Conservation (phyloP, 1,140 invertebrate species). For the Sinonovacula constricta region DNA sequence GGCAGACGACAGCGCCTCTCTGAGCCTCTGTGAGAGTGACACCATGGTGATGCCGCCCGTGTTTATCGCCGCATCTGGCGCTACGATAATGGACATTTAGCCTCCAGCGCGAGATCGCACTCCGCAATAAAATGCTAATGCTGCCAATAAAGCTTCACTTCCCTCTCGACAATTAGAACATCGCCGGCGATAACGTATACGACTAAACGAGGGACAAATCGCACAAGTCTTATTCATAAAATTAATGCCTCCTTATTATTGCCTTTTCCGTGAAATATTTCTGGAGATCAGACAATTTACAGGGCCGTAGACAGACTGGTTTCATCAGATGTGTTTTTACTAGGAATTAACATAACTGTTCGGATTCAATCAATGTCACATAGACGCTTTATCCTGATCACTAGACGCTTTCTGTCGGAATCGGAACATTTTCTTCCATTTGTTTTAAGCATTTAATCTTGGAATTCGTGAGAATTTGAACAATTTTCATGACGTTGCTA, state of each 20-base stretch:
- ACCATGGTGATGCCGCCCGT: not conserved
- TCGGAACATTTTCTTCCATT: too few relatives aligned
- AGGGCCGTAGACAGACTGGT: conserved; percentile 25
- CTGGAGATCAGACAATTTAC: conserved; percentile 27
- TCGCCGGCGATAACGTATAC: conserved; percentile 36
- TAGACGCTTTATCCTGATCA: too few relatives aligned
- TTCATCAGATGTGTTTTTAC: conserved; percentile 41
- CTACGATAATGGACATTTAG: conserved; percentile 47
- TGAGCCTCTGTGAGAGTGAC: not conserved
- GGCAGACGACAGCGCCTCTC: not conserved
- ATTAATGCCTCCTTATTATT: conserved; percentile 39
- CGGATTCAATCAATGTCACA: conserved; percentile 35
- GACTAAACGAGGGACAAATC: conserved; percentile 50
- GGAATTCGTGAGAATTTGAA: too few relatives aligned
- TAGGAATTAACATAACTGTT: conserved; percentile 45
- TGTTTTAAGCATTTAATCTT: too few relatives aligned
- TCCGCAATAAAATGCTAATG: conserved; percentile 50
- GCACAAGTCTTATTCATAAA: conserved; percentile 42
- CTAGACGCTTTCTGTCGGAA: too few relatives aligned
- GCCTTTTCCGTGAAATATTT: conserved; percentile 39
- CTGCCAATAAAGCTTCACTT: conserved; percentile 35
- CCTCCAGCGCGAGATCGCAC: conserved; percentile 17
- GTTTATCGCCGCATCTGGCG: conserved; percentile 41
- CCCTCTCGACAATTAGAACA: conserved; percentile 45
- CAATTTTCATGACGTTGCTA: too few relatives aligned